A percentile compares a stretch with the other conserved stretches of the same genome.
phyloP scores from a whole-genome alignment of 2,113 vertebrate species.

The Microcebus murinus region DNA sequence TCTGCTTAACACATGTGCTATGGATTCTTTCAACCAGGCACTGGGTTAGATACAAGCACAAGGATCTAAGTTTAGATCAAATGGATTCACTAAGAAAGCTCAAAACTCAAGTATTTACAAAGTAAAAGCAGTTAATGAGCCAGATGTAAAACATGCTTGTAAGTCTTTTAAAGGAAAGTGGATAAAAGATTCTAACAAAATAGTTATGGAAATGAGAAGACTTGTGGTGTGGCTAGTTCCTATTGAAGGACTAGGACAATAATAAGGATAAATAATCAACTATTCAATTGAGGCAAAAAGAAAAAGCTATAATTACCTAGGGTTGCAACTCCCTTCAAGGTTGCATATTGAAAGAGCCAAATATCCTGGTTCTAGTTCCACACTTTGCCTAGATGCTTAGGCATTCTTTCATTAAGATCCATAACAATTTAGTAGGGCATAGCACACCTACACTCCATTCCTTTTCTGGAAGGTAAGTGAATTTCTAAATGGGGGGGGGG shows the following conservation, averaged over 20 bases:
- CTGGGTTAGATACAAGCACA: neutral
- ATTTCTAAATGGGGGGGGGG: neutral
- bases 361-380: neutral
- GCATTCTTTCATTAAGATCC: conserved; percentile 3
- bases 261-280: neutral
- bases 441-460: neutral
- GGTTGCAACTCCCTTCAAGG: neutral
- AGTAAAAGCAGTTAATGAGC: neutral
- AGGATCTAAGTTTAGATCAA: neutral
- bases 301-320: neutral
- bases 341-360: neutral
- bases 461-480: neutral
- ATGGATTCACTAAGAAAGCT: neutral
- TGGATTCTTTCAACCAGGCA: neutral
- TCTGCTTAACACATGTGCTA: neutral
- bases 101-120: neutral
- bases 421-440: neutral
- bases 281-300: neutral
- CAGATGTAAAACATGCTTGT: neutral
- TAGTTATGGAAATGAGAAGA: neutral
- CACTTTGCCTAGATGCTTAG: neutral
- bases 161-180: neutral
- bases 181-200: neutral
- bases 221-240: neutral
- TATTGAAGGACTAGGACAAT: neutral